phyloP scores from a whole-genome alignment of 2,888 invertebrate species.

The Cataglyphis albicans region DNA sequence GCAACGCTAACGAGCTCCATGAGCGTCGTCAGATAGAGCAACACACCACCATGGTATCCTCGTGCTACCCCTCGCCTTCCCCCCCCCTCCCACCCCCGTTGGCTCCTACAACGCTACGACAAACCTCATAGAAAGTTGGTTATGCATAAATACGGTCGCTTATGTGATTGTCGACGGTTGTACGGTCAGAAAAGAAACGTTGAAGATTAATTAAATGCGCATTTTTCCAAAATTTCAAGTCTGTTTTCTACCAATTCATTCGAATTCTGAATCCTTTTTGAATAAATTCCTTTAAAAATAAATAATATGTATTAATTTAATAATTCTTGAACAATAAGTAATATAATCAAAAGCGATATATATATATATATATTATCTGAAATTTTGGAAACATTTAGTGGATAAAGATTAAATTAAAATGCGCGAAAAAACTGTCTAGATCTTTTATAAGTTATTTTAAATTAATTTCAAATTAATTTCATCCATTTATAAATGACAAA shows the following conservation, averaged over 20 bases:
- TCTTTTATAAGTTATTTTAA: not conserved
- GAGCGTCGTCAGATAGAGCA: slow-evolving; percentile 85
- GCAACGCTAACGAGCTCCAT: slow-evolving; percentile 86
- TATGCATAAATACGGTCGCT: slow-evolving; percentile 78
- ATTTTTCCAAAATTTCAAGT: not conserved
- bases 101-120: slow-evolving; percentile 60
- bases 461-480: not conserved
- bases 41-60: slow-evolving; percentile 78
- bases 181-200: not conserved
- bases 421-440: not conserved
- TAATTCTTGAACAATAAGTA: not conserved
- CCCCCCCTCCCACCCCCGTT: not conserved
- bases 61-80: slow-evolving; percentile 61
- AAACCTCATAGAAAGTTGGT: slow-evolving; percentile 79
- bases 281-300: not conserved
- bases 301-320: not conserved
- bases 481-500: not conserved
- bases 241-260: not conserved
- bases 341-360: not conserved
- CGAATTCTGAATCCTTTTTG: not conserved
- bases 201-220: not conserved
- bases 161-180: slow-evolving; percentile 58
- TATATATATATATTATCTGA: not conserved
- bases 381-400: slow-evolving; percentile 6
- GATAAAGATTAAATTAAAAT: not conserved